A percentile compares a stretch with the other conserved stretches of the same genome.
Conservation (phyloP, 2,888 invertebrate genomes). For the Xanthia togata region DNA sequence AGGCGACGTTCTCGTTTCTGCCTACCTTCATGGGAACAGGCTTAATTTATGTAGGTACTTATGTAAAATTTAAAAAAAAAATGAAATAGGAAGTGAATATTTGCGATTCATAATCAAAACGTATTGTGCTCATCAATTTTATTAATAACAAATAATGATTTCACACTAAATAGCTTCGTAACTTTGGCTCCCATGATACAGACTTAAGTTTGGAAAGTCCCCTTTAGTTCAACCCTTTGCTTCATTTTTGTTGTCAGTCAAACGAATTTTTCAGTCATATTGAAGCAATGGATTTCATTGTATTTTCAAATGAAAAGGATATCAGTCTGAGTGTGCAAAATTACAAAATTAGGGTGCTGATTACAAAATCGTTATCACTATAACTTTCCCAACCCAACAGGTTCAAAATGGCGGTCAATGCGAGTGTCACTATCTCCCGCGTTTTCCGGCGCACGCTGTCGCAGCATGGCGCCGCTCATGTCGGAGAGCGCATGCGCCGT, state of each 20-base stretch:
- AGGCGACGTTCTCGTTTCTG: neutral
- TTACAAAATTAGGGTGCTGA: neutral
- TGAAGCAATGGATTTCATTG: no score
- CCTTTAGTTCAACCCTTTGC: neutral
- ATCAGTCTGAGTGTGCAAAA: neutral
- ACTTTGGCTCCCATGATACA: neutral
- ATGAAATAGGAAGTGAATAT: neutral
- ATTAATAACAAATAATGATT: neutral
- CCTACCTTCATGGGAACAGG: neutral
- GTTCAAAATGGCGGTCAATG: constrained; percentile 79
- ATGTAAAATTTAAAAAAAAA: no score
- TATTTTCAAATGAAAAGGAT: neutral
- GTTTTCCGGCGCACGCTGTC: constrained; percentile 77
- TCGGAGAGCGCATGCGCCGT: constrained; percentile 71
- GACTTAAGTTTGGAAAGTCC: neutral
- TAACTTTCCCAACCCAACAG: constrained; percentile 57
- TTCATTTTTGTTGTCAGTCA: neutral
- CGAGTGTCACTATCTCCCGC: constrained; percentile 76
- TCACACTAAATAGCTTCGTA: neutral
- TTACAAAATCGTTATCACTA: neutral
- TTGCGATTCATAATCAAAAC: neutral
- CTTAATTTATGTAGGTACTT: neutral
- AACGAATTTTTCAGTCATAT: neutral
- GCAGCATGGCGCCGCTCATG: constrained; percentile 80
- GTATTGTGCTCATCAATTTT: neutral